Evolutionary conservation across 2,888 invertebrate species (phyloP), one percentile per base, ranked within the genome.

Genomic region (Meta bourneti): DNA sequence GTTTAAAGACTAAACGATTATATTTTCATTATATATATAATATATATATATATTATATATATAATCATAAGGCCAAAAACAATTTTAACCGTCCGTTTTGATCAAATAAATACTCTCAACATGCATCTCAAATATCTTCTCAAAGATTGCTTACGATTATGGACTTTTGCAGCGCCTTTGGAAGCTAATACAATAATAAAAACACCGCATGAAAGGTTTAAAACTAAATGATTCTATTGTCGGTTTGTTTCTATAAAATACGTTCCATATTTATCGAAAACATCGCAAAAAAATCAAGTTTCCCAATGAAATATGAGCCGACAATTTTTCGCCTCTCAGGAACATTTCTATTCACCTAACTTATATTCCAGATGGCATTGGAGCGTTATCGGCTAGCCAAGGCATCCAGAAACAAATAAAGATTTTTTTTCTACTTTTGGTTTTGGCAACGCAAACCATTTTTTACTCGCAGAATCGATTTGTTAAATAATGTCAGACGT

Each of bases 401-500:
- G 20, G 74, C 61, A 88, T 72, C 81, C 71, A 81, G 49, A 88
- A 88, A 81, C 81, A 88, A 88, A 81, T 81, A 88, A 88, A 81
- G 61, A 48, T 80, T 88, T 61, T 9, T 34, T 61, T 61, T 49
- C n/a, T 78, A 20, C 49, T 75, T 84, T 84, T 74, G 54, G 54
- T 74, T 84, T n/a, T 13, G 16, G 71, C 74, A 88, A 75, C 61
- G 49, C 16, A 61, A 81, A 75, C 81, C 75, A 81, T 75, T 88
- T 88, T 88, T 88, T 88, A 81, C 69, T 51, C 19, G 7, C 49
- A 9, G 48, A 79, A 88, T 88, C 88, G 81, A 88, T 88, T 88
- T 75, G 88, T 88, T 81, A 88, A 88, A 88, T 88, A 88, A 74
- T 88, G 88, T 88, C 88, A 81, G 81, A 81, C 20, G 61, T 13